Evolutionary conservation across 53 echinoderm and acorn worm species (phyloP), one percentile per base, ranked within the genome.

Genomic region (Arbacia lixula): DNA sequence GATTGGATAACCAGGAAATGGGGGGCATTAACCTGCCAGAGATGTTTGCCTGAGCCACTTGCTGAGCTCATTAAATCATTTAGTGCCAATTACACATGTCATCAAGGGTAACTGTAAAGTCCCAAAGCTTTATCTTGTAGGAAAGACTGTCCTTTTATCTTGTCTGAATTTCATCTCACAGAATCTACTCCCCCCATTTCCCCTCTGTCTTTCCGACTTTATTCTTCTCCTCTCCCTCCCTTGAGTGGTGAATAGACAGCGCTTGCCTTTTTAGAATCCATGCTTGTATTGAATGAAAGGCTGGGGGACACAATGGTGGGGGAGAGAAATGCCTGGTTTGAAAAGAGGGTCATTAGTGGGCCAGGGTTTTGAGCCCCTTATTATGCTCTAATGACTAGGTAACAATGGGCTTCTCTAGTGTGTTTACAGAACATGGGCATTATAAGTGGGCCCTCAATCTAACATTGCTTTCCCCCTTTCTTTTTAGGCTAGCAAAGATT

Each of bases 281-380:
- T 54, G 53, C 31, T 53, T 34, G 50, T 49, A 43, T 53, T 34
- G 50, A 30, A 43, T 31, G 74, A 53, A 53, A 32, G 50, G 74
- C 29, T 53, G 11, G 39, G 12, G 37, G 33, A 55, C 21, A 78
- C 60, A 78, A 56, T 78, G 60, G 60, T 21, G 12, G 38, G 26
- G n/a, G 60, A 54, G n/a, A 54, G 60, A 78, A 57, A 12, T 57
- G 78, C 27, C 26, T 21, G 39, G 58, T 22, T 34, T 74, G 69
- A 53, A 74, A 58, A 58, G 60, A 37, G 78, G 78, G 78, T 78
- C 78, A 78, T 78, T 78, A 60, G 58, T 78, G 40, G 78, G 38
- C 38, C 60, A 57, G 78, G 41, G 78, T 78, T 74, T 53, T 52
- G 51, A 51, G 53, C 51, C 74, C 32, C 53, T 58, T 43, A 81